Evolutionary conservation across 2,113 vertebrate species (phyloP).

Genomic region (Notarius quadriscutis): DNA sequence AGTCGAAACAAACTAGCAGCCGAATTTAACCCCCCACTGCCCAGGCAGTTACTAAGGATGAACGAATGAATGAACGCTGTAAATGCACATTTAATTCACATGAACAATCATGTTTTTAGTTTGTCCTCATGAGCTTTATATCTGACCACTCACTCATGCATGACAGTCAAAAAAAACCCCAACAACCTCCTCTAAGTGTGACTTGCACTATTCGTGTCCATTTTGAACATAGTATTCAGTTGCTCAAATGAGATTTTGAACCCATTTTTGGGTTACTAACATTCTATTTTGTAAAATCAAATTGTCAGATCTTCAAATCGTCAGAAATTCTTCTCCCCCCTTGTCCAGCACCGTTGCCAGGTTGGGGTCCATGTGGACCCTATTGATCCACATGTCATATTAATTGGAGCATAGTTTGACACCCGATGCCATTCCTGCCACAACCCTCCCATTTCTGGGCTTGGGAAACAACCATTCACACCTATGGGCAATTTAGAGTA

Average conservation of each 20-base stretch:
- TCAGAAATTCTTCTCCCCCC: too few relatives aligned
- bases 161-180: background rate
- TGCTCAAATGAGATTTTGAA: background rate
- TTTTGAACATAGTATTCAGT: background rate
- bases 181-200: background rate
- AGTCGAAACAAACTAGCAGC: background rate
- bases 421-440: too few relatives aligned
- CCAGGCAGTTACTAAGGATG: background rate
- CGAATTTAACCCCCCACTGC: background rate
- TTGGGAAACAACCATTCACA: too few relatives aligned
- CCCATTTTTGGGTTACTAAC: background rate
- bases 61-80: background rate
- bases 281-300: background rate
- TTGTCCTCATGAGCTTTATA: background rate
- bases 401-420: too few relatives aligned
- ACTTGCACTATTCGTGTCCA: background rate
- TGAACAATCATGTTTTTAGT: background rate
- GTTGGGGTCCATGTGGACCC: too few relatives aligned
- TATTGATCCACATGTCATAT: too few relatives aligned
- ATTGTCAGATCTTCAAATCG: background rate
- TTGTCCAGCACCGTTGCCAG: too few relatives aligned
- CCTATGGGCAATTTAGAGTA: too few relatives aligned
- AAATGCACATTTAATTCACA: background rate
- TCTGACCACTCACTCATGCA: background rate
- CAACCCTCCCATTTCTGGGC: too few relatives aligned